Base-by-base conservation (phyloP, 2,888 invertebrate genomes). In the Ditula angustiorana region DNA sequence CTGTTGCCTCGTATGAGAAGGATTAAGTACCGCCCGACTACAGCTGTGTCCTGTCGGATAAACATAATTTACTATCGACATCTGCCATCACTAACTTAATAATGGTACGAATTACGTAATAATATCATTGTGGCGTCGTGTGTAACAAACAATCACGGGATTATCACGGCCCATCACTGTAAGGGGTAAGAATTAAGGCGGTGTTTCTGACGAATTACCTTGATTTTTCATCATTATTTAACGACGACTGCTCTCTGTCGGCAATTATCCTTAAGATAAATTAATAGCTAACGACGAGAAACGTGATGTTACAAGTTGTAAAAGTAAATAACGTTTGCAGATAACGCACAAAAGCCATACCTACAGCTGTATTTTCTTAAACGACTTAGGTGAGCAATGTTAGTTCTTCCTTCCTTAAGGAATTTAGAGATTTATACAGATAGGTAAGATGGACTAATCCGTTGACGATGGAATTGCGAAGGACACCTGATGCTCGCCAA, bases 51-150 rank as follows among this genome's bases (percentile, higher is more conserved):
- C 81, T 85, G 86, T 82, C 82, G 85, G 84, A 85, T 87, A 83
- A 87, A 86, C 86, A 86, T 87, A 86, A 88, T 86, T 86, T 83
- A 87, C 84, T 85, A 87, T 86, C 81, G 85, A 85, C 86, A 83
- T 84, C 81, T 86, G 84, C 82, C 81, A 77, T 81, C 82, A 83
- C 79, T 84, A 85, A 83, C 82, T 82, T 82, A 82, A 82, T 86
- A 82, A 83, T 80, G 76, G 76, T 63, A 60, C 69, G 37, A 64
- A 62, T 63, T 60, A 52, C 47, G 55, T 67, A 67, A 64, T 70
- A 56, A 64, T 49, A 56, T 49, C 35, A 63, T 64, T 52, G 46
- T 16, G 50, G 30, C 23, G 28, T 24, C 5, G 47, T 37, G 61
- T 52, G 52, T 46, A 61, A 37, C 50, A 62, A 57, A 57, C 46